These are phyloP conservation scores for Otolemur crassicaudatus DNA, from an alignment of 2,797 vertebrate species.

Conservation along the genomic window DNA sequence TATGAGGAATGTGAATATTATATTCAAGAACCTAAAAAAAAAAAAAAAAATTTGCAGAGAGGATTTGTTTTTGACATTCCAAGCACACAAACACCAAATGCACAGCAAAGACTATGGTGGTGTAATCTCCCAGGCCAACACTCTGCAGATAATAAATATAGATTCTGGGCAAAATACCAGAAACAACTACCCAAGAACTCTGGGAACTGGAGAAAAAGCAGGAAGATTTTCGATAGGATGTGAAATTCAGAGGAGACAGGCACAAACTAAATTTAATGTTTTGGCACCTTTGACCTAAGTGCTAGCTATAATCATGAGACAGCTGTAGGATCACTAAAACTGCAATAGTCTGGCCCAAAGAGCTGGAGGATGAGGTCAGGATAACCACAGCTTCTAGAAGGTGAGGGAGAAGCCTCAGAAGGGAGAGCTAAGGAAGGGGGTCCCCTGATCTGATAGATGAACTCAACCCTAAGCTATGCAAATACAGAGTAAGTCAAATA, in stretches of 20 bases:
- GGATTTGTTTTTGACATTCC: not conserved
- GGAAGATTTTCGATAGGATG: not conserved
- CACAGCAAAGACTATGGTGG: not conserved
- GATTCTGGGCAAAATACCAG: not conserved
- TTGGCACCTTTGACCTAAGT: not conserved
- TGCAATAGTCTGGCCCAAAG: not conserved
- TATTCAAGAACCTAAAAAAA: not conserved
- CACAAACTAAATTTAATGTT: not conserved
- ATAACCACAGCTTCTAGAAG: not conserved
- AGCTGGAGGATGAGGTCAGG: not conserved
- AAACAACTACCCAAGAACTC: not conserved
- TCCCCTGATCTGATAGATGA: not conserved
- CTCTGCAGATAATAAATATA: not conserved
- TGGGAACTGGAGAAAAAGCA: not conserved
- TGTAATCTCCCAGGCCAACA: not conserved
- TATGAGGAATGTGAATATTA: slow-evolving; percentile 7
- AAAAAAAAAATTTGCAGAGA: not conserved
- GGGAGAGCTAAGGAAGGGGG: not conserved
- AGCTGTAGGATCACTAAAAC: not conserved
- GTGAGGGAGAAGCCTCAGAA: not conserved
- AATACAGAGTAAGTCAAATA: not conserved
- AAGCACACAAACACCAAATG: not conserved
- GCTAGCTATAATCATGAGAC: no score
- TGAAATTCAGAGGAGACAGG: not conserved
- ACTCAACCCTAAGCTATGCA: not conserved